phyloP scores from a whole-genome alignment of 2,888 invertebrate species.

The Heliconius charithonia region DNA sequence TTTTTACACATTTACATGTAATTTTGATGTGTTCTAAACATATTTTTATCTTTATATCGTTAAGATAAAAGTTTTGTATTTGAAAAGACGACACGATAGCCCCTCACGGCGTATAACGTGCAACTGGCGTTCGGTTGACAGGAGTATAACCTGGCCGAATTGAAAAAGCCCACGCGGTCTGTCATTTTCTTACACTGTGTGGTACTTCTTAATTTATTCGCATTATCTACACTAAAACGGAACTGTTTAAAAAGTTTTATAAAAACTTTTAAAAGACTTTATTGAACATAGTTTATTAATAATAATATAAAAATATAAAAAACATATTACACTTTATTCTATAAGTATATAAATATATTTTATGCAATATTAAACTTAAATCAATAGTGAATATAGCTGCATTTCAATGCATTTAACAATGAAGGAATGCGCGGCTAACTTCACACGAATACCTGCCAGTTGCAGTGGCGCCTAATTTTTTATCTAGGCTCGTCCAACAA shows the following conservation, averaged over 20 bases:
- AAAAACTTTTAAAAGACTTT: constrained; percentile 55
- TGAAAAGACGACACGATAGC: constrained; percentile 59
- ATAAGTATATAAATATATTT: constrained; percentile 64
- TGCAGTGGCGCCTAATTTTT: constrained; percentile 34
- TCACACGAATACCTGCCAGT: constrained; percentile 51
- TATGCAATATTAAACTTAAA: constrained; percentile 56
- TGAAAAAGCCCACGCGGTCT: constrained; percentile 62
- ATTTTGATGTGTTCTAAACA: constrained; percentile 61
- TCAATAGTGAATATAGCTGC: constrained; percentile 39
- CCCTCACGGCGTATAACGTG: constrained; percentile 59
- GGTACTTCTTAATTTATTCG: constrained; percentile 67
- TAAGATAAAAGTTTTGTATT: constrained; percentile 71
- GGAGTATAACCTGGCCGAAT: constrained; percentile 75
- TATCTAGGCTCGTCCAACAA: constrained; percentile 36
- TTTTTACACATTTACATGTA: constrained; percentile 56
- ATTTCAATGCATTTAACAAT: constrained; percentile 33
- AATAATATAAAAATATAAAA: not conserved
- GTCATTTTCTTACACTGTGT: constrained; percentile 60
- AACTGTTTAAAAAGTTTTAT: constrained; percentile 71
- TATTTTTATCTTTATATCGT: constrained; percentile 65
- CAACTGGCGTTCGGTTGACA: constrained; percentile 67
- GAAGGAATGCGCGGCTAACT: constrained; percentile 56
- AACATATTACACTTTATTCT: constrained; percentile 64
- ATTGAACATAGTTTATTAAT: not conserved
- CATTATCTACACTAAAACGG: constrained; percentile 64